Evolutionary conservation across 2,113 vertebrate species (phyloP).

Genomic region (Corythoichthys intestinalis): DNA sequence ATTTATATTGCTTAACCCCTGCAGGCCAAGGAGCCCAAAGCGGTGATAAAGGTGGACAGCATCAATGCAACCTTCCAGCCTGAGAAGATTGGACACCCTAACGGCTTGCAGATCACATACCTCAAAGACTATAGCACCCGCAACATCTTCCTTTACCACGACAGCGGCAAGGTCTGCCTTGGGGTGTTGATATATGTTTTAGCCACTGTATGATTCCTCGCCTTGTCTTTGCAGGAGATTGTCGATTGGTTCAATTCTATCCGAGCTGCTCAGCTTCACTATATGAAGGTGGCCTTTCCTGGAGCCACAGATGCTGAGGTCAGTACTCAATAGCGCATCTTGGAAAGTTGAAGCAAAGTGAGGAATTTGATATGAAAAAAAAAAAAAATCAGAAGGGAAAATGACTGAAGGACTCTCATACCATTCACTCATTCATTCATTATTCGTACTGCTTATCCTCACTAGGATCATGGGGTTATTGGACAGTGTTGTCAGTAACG

Average conservation of each 20-base stretch:
- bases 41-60: slow-evolving; percentile 81
- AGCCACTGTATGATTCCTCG: neutral
- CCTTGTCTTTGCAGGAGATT: slow-evolving; percentile 76
- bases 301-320: slow-evolving; percentile 85
- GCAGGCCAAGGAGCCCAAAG: slow-evolving; percentile 89
- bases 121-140: slow-evolving; percentile 87
- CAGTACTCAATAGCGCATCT: slow-evolving; percentile 36
- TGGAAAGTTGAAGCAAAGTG: neutral
- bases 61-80: slow-evolving; percentile 89
- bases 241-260: slow-evolving; percentile 97
- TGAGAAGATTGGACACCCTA: slow-evolving; percentile 80
- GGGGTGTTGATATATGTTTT: neutral
- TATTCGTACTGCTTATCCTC: too few species aligned
- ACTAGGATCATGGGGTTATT: too few species aligned
- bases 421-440: too few species aligned
- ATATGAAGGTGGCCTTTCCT: slow-evolving; percentile 94
- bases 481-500: too few species aligned
- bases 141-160: slow-evolving; percentile 88
- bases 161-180: slow-evolving; percentile 77
- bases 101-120: slow-evolving; percentile 88
- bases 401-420: too few species aligned
- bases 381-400: too few species aligned
- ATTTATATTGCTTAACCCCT: neutral
- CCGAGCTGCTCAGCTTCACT: slow-evolving; percentile 89
- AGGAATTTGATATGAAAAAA: too few species aligned